A percentile compares a stretch with the other conserved stretches of the same genome.
Conservation (phyloP, 2,888 invertebrate genomes). For the Drosophila phalerata region DNA sequence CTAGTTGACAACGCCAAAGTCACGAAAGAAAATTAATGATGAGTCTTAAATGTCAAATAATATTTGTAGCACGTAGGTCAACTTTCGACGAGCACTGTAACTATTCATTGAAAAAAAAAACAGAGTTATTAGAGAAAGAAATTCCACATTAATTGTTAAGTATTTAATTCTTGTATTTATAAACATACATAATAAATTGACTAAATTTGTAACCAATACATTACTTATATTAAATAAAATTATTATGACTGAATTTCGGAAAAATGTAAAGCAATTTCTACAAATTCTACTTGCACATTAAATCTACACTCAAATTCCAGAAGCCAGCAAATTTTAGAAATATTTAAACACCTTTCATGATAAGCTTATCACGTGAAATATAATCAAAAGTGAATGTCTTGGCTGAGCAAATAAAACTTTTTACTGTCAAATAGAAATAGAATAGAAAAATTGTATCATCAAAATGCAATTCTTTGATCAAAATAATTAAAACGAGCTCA, state of each 20-base stretch:
- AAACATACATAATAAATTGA: too few species aligned
- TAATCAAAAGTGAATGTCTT: not conserved
- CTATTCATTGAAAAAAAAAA: not conserved
- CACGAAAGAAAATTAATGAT: not conserved
- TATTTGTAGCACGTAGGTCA: not conserved
- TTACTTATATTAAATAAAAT: too few species aligned
- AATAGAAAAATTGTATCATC: constrained; percentile 17
- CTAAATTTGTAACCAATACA: too few species aligned
- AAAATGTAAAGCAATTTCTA: too few species aligned
- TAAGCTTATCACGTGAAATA: constrained; percentile 31
- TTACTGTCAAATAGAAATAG: not conserved
- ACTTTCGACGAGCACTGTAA: not conserved
- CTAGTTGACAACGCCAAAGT: not conserved
- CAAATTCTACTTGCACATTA: too few species aligned
- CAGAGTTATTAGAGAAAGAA: too few species aligned
- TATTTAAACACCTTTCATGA: constrained; percentile 11
- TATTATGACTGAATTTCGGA: too few species aligned
- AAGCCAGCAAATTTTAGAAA: not conserved
- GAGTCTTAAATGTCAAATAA: not conserved
- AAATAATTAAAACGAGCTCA: constrained; percentile 42
- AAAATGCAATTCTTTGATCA: constrained; percentile 35
- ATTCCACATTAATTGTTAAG: too few species aligned
- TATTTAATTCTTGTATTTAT: too few species aligned
- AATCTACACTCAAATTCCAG: too few species aligned
- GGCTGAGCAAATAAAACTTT: constrained; percentile 4